Base-by-base conservation (phyloP, 2,113 vertebrate species). In the Equus przewalskii region DNA sequence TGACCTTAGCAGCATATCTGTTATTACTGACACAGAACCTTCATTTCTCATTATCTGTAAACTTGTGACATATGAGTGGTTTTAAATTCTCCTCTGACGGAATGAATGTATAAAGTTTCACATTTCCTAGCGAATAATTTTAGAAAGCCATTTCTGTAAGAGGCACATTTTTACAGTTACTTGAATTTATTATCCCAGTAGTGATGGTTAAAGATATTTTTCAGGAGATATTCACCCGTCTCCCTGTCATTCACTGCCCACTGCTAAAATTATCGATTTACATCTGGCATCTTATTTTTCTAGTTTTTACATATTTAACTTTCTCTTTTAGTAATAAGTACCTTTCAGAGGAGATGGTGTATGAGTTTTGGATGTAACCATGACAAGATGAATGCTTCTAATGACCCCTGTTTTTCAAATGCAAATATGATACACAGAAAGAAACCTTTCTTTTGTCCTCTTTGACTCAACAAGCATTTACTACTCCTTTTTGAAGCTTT, bases 151-250 rank as follows among this genome's bases (percentile, higher is more conserved):
- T 80, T 87, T 75, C 84, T 94, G 41, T 54, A 72, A 80, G 62
- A 80, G 64, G 58, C 64, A 84, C 0, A 22, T 75, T 92, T 92
- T 94, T 85, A 80, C 62, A 87, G 49, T 64, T 87, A 79, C 60
- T 79, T 70, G 46, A 76, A 94, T 80, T 93, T 94, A 88, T 83
- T 73, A 84, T 75, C 15, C 30, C 46, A 33, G 28, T 22, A 87
- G 82, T 9, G 36, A 88, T 65, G 84, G 85, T 79, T 94, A 36
- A 79, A 96, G 28, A 58, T 76, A 36, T 49, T 94, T 87, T 96
- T 91, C 5, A 22, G 36, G 75, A 65, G 67, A 44, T 78, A 64
- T 60, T 78, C 24, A 19, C 36, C 21, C 65, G 78, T 86, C 14
- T 80, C 26, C n/a, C 73, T 84, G 65, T 22, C 67, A 67, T 90